A percentile compares a stretch with the other conserved stretches of the same genome.
These are phyloP conservation scores for Apamea monoglypha DNA, from an alignment of 2,888 invertebrate genomes.

Conservation along the genomic window DNA sequence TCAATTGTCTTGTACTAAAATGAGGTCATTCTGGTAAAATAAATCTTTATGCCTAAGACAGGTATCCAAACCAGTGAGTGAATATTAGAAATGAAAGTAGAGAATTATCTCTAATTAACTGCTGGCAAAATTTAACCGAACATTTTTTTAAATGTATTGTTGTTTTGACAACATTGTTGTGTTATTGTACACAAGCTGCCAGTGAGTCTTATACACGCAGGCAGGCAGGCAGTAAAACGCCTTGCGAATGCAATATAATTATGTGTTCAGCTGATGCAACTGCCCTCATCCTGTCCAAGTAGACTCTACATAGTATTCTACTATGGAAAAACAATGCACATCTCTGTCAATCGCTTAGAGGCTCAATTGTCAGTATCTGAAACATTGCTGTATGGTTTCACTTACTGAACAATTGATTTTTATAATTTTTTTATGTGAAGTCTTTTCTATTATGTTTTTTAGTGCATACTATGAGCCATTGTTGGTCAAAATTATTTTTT, in stretches of 20 bases:
- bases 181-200: not conserved
- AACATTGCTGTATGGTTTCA: no score
- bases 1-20: conserved; percentile 13
- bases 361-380: no score
- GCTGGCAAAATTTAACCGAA: not conserved
- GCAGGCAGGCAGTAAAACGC: not conserved
- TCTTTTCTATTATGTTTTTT: not conserved
- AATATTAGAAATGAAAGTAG: not conserved
- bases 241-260: not conserved
- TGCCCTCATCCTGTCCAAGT: not conserved
- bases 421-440: not conserved
- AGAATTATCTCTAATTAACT: not conserved
- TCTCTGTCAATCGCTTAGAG: no score
- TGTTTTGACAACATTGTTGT: not conserved
- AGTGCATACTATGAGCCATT: not conserved
- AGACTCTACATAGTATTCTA: no score
- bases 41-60: not conserved
- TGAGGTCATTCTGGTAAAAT: not conserved
- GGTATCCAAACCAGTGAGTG: not conserved
- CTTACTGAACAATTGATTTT: no score
- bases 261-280: not conserved
- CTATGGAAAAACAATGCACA: no score
- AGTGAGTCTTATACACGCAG: not conserved
- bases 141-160: not conserved
- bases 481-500: not conserved